Base-by-base conservation (phyloP, 2,888 invertebrate genomes). In the Phorcus lineatus region DNA sequence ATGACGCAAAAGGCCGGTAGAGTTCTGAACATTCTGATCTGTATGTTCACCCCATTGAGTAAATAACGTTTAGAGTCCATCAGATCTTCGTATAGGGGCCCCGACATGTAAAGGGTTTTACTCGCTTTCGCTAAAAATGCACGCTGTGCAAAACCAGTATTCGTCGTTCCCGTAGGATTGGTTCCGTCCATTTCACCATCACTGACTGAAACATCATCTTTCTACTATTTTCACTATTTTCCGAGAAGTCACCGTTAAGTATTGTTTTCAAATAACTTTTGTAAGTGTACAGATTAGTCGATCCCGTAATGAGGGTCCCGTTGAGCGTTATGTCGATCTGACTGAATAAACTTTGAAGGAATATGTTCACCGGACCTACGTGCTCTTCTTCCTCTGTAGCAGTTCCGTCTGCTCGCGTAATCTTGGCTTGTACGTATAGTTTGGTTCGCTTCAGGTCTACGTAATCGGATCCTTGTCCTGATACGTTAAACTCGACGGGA, bases 311-410 rank as follows among this genome's bases (percentile, higher is more conserved):
- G 0, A 82, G 54, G 1, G 28, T 80, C 19, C 78, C 81, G 19
- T 85, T 81, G 24, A 86, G 52, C n/a, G 55, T 66, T 7, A 86
- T 67, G 22, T 85, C 82, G 1, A 84, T 67, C 66, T 85, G 83
- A 2, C 57, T 57, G 52, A 80, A 83, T 11, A 85, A 52, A 19
- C 78, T 75, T 9, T 83, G 82, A 4, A 79, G n/a, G 31, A 66
- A 81, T 3, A 75, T 19, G 62, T 85, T 86, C 9, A 82, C 78
- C 0, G 83, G 84, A 0, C 31, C 79, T 0, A 81, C 82, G 3
- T 78, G 17, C 2, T 74, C 76, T 4, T 81, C 62, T n/a, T 47
- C 52, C 6, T 11, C 22, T 24, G 83, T 19, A 13, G 19, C 47
- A 3, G 76, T 74, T 0, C 83, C 83, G 76, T 84, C 81, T 0